phyloP scores from a whole-genome alignment of 1,140 invertebrate genomes.

The Dolichoris vasculosae region DNA sequence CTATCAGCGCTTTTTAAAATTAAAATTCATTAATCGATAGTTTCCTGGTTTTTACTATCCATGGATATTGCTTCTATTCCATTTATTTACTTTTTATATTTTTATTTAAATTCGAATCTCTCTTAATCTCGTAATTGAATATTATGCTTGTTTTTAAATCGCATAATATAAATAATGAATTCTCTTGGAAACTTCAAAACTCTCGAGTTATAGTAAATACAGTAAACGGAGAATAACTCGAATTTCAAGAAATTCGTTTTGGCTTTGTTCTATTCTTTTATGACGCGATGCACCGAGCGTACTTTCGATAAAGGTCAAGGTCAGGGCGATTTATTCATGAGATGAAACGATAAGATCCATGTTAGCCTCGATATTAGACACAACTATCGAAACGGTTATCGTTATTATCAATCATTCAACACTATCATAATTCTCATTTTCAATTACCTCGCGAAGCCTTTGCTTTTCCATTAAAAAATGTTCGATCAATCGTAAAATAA shows the following conservation, averaged over 20 bases:
- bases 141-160: no score
- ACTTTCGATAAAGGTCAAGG: constrained; percentile 41
- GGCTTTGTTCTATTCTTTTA: not conserved
- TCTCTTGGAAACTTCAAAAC: no score
- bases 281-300: not conserved
- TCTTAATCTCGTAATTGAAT: no score
- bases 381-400: not conserved
- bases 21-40: no score
- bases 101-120: no score
- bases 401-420: not conserved
- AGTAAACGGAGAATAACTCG: not conserved
- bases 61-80: no score
- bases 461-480: not conserved
- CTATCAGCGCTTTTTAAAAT: no score
- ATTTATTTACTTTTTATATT: no score
- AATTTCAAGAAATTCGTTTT: not conserved
- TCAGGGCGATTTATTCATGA: constrained; percentile 26
- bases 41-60: no score
- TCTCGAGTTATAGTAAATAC: not conserved
- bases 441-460: no score
- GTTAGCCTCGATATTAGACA: not conserved
- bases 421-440: no score
- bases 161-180: no score
- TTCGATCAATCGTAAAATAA: not conserved
- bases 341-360: not conserved